Conservation (phyloP, 2,797 vertebrate genomes). For the Galago senegalensis region DNA sequence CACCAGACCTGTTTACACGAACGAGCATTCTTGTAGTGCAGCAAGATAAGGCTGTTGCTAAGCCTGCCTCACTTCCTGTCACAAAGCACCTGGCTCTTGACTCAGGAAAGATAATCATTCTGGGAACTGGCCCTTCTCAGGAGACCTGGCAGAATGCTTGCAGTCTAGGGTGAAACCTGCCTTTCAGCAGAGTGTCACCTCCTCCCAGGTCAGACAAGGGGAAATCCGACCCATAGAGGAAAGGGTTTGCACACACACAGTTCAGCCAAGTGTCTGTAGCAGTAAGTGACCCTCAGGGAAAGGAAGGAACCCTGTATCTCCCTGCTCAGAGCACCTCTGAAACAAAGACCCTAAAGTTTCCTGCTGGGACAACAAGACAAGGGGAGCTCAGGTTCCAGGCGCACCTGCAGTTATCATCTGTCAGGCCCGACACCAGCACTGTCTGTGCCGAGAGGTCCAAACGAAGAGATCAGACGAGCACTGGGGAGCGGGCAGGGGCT, state of each 20-base stretch:
- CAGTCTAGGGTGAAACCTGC: conserved; percentile 49
- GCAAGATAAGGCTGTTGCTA: conserved; percentile 67
- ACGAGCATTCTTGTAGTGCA: conserved; percentile 61
- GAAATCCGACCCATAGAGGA: conserved; percentile 80
- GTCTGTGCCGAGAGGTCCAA: conserved; percentile 65
- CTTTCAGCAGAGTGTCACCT: conserved; percentile 79
- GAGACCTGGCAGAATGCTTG: conserved; percentile 65
- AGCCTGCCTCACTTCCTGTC: conserved; percentile 74
- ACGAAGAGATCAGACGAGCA: conserved; percentile 85
- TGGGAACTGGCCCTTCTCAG: conserved; percentile 74
- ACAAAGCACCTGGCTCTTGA: conserved; percentile 62
- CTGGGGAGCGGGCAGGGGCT: conserved; percentile 67
- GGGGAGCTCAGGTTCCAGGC: conserved; percentile 76
- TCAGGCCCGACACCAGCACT: conserved; percentile 71
- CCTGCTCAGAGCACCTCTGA: conserved; percentile 78
- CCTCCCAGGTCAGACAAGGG: conserved; percentile 61
- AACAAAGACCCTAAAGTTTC: conserved; percentile 90
- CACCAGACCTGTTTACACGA: conserved; percentile 67
- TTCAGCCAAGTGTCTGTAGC: conserved; percentile 69
- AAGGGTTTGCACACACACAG: conserved; percentile 45
- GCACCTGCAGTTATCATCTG: conserved; percentile 78
- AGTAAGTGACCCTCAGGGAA: conserved; percentile 79
- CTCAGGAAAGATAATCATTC: conserved; percentile 81
- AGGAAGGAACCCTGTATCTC: conserved; percentile 72
- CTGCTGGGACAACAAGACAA: conserved; percentile 84